Evolutionary conservation across 2,113 vertebrate species (phyloP).

Genomic region (Nettapus auritus): DNA sequence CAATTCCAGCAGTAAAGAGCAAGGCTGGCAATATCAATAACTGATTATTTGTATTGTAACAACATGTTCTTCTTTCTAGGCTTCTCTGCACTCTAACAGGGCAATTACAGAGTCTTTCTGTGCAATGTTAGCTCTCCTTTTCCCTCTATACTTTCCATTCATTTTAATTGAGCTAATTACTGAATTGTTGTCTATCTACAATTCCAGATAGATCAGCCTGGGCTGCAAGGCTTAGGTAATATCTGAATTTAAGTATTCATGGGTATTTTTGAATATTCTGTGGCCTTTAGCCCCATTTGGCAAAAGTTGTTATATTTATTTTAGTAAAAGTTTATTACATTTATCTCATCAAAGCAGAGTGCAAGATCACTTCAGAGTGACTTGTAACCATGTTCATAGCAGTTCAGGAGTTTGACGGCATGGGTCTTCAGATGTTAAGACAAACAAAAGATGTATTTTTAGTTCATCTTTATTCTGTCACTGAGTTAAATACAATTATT

Average conservation of each 20-base stretch:
- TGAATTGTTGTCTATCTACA: neutral
- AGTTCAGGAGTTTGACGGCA: neutral
- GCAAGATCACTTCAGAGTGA: neutral
- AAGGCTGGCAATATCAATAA: neutral
- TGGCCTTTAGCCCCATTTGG: neutral
- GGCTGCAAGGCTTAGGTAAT: neutral
- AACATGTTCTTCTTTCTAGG: accelerated
- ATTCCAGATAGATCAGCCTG: neutral
- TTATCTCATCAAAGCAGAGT: neutral
- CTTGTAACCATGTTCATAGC: neutral
- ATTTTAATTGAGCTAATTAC: neutral
- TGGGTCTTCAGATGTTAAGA: neutral
- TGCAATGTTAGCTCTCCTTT: neutral
- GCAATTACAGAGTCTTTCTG: neutral
- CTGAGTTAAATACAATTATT: neutral
- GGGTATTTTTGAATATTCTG: neutral
- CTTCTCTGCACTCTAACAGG: neutral
- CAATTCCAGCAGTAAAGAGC: neutral
- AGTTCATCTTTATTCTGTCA: neutral
- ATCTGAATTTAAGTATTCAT: neutral
- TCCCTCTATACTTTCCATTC: neutral
- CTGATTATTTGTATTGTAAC: neutral
- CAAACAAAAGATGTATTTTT: neutral
- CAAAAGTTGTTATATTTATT: neutral
- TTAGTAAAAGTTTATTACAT: constrained; percentile 14